Percentiles rank a stretch among this genome's conserved stretches.
Evolutionary conservation across 92 coral and sea anemone genomes (phyloP).

Genomic region (Bergia sp.): DNA sequence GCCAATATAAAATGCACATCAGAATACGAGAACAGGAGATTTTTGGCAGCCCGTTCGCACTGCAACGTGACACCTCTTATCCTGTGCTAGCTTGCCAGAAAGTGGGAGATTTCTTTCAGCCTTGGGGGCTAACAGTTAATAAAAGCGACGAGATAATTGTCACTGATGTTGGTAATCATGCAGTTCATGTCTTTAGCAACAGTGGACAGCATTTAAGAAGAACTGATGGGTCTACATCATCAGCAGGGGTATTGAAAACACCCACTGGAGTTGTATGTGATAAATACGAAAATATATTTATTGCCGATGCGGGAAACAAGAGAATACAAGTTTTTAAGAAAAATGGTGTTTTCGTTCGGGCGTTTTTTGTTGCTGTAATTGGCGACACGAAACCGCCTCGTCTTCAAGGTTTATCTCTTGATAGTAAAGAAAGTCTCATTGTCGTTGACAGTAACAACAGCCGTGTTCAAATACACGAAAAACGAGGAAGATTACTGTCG

Average conservation of each 20-base stretch:
- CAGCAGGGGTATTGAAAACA: neutral
- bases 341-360: neutral
- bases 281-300: neutral
- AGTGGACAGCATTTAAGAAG: neutral
- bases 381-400: slow-evolving; percentile 6
- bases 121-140: slow-evolving; percentile 9
- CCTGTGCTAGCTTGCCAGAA: neutral
- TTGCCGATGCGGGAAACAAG: slow-evolving; percentile 11
- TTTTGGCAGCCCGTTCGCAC: slow-evolving; percentile 11
- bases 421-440: neutral
- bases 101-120: neutral
- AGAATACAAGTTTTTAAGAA: slow-evolving; percentile 2
- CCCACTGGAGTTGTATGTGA: slow-evolving; percentile 30
- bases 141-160: neutral
- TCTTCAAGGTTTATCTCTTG: slow-evolving; percentile 19
- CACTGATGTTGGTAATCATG: neutral
- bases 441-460: slow-evolving; percentile 34
- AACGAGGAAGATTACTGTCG: neutral
- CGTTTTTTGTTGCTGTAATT: neutral
- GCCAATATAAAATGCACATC: slow-evolving; percentile 2
- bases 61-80: neutral
- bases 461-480: neutral
- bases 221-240: neutral
- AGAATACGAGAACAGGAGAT: slow-evolving; percentile 1
- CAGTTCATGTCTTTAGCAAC: neutral